Evolutionary conservation across 2,888 invertebrate species (phyloP), one percentile per base, ranked within the genome.

Genomic region (Sepioteuthis lessoniana): DNA sequence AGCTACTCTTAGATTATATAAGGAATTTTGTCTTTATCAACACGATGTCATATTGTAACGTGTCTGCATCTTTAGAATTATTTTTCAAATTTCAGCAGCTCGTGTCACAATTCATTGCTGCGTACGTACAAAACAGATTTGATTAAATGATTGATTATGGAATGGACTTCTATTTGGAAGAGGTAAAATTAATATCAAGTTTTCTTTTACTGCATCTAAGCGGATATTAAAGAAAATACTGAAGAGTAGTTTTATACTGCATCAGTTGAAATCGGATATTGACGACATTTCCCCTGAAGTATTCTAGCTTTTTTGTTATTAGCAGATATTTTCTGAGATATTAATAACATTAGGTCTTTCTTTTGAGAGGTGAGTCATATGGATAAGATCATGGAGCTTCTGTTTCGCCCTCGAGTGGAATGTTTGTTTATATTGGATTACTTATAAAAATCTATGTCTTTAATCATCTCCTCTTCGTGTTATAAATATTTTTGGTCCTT

Each of bases 251-350:
- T 76, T 76, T 76, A 76, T 76, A n/a, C n/a, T 76, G 76, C 76
- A 76, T 76, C n/a, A n/a, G 76, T n/a, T 35, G n/a, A 35, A 76
- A 76, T 76, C 76, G 76, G 76, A 76, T 76, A 76, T 76, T 76
- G 35, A 76, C 55, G 21, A 42, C 42, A 42, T 42, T 55, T 55
- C 55, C 55, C 25, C 21, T 55, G 5, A 55, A 16, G n/a, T 76
- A 76, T 76, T 76, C 76, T 10, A 76, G n/a, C n/a, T 76, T 35
- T n/a, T 76, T 76, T 76, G 55, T 25, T 55, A 55, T 55, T 55
- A 2, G 76, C n/a, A n/a, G 76, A 19, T n/a, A 76, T 76, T 76
- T 76, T 76, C 76, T 76, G 13, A 76, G n/a, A 76, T 76, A 76
- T 76, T 76, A 76, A 76, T 76, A 35, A 35, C n/a, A 13, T 35